Conservation (phyloP, 2,888 invertebrate species). For the Macrophya annulata region DNA sequence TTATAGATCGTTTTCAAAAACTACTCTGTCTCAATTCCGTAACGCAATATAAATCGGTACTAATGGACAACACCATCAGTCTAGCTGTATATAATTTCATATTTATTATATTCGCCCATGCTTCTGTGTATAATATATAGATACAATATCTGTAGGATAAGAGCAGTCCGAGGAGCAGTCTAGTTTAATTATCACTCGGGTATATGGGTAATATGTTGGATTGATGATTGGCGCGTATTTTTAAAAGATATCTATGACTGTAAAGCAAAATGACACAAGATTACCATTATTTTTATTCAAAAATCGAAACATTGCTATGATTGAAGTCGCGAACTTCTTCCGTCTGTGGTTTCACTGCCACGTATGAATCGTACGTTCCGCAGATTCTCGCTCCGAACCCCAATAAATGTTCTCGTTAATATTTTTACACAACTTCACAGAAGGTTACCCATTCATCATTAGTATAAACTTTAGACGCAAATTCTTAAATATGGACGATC, state of each 20-base stretch:
- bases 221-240: no score
- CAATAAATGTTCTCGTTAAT: background rate
- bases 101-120: background rate
- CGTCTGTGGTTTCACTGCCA: background rate
- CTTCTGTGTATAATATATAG: no score
- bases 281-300: background rate
- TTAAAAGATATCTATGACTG: background rate
- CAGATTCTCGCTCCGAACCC: background rate
- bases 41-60: background rate
- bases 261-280: background rate
- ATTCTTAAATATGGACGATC: no score
- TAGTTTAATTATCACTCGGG: background rate
- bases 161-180: no score
- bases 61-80: background rate
- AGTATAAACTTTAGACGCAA: background rate
- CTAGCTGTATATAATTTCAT: background rate
- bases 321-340: background rate
- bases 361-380: background rate
- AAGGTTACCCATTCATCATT: background rate
- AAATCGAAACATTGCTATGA: background rate
- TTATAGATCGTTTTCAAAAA: background rate
- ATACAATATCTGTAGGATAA: background rate
- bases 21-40: background rate
- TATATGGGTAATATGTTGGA: background rate
- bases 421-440: background rate